phyloP scores from a whole-genome alignment of 2,888 invertebrate genomes.

The Melanotus villosus region DNA sequence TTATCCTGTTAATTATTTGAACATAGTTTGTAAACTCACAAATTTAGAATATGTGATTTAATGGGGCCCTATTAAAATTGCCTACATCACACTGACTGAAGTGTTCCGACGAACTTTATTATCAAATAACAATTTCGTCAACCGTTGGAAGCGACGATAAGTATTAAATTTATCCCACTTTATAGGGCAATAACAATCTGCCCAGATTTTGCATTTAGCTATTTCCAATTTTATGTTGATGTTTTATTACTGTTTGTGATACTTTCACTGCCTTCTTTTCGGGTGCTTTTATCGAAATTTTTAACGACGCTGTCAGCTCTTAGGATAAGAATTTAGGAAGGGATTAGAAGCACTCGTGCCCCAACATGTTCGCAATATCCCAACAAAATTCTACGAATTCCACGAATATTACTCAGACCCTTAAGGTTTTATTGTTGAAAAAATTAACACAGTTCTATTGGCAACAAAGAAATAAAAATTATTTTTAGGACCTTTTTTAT shows the following conservation, averaged over 20 bases:
- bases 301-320: constrained; percentile 14
- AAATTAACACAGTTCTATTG: neutral
- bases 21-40: too few species aligned
- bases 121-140: constrained; percentile 21
- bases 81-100: neutral
- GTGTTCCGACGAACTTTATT: neutral
- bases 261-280: constrained; percentile 5
- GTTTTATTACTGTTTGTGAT: constrained; percentile 28
- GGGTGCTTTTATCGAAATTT: constrained; percentile 13
- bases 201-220: constrained; percentile 28
- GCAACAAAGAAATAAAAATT: too few species aligned
- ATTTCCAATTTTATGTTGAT: constrained; percentile 28
- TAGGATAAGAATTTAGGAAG: constrained; percentile 8
- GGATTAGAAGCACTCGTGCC: constrained; percentile 3
- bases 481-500: too few species aligned
- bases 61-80: neutral
- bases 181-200: constrained; percentile 27
- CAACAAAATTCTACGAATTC: constrained; percentile 1
- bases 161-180: constrained; percentile 18
- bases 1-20: too few species aligned
- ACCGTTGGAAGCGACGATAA: neutral
- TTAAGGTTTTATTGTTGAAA: neutral
- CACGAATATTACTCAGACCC: neutral
- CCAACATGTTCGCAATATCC: constrained; percentile 1
- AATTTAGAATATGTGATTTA: too few species aligned